These are phyloP conservation scores for human (Homo sapiens) DNA, from an alignment of 2,113 vertebrate species.

Conservation along the genomic window DNA sequence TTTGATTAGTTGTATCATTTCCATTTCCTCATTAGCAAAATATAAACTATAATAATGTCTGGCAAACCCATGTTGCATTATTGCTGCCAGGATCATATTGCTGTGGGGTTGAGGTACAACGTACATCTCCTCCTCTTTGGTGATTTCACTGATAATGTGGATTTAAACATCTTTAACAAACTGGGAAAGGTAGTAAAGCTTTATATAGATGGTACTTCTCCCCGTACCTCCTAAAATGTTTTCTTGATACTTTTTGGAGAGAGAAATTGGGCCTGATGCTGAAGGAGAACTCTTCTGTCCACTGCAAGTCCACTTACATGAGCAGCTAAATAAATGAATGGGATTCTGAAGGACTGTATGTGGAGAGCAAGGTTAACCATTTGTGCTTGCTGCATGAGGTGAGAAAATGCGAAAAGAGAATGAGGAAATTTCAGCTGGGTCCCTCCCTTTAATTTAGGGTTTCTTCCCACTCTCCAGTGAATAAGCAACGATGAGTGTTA, in stretches of 20 bases:
- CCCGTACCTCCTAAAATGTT: background rate
- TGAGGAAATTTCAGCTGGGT: fast-evolving
- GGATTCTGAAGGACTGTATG: background rate
- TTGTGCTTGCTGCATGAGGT: background rate
- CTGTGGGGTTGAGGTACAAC: background rate
- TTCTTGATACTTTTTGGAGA: background rate
- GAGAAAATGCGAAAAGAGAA: background rate
- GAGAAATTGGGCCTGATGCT: background rate
- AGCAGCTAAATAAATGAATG: background rate
- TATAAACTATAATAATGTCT: background rate
- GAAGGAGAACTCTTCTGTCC: background rate
- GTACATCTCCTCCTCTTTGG: background rate
- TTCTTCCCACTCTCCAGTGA: background rate
- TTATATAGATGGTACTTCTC: background rate
- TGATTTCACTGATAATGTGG: background rate
- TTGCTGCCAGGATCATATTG: background rate
- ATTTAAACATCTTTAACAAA: background rate
- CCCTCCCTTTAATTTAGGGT: background rate
- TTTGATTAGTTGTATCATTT: background rate
- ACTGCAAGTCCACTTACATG: background rate
- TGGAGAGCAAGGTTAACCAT: background rate
- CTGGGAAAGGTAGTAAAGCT: background rate
- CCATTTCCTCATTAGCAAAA: background rate
- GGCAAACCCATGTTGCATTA: background rate
- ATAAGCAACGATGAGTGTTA: background rate